Evolutionary conservation across 37 sponge, comb jelly and placozoan genomes (phyloP).

Genomic region (Beroe ovata): DNA sequence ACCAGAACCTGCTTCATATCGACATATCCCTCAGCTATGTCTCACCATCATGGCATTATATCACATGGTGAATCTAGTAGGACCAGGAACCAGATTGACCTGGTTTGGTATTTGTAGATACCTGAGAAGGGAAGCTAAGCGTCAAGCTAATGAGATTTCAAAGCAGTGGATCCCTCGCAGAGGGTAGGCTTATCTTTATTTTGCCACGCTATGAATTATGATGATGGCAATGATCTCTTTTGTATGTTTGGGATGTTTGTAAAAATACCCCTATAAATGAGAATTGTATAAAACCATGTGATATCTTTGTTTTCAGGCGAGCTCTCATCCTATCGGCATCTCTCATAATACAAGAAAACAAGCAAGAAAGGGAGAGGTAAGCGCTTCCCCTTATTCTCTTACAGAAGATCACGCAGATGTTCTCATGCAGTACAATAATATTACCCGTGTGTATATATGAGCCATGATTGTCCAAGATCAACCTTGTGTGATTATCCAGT

Average conservation of each 20-base stretch:
- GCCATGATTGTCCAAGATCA: not conserved
- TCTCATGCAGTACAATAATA: too few species aligned
- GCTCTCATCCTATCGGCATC: constrained; percentile 15
- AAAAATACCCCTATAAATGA: too few species aligned
- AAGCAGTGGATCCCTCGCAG: constrained; percentile 6
- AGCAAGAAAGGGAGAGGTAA: constrained; percentile 1
- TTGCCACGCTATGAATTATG: not conserved
- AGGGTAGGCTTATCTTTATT: not conserved
- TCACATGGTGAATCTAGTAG: constrained; percentile 9
- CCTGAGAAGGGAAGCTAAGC: constrained; percentile 9
- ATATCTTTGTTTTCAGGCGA: not conserved
- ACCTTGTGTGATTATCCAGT: not conserved
- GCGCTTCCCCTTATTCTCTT: not conserved
- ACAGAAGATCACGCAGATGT: too few species aligned
- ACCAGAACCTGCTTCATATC: not conserved
- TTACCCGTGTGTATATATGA: too few species aligned
- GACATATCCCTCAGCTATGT: not conserved
- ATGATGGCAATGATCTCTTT: not conserved
- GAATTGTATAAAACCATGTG: too few species aligned
- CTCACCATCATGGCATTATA: constrained; percentile 25
- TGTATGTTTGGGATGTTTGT: too few species aligned
- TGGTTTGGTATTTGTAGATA: not conserved
- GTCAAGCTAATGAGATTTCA: not conserved
- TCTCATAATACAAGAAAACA: not conserved
- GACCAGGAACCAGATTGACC: not conserved